Conservation (phyloP, 2,113 vertebrate species). For the Sphaerodactylus townsendi region DNA sequence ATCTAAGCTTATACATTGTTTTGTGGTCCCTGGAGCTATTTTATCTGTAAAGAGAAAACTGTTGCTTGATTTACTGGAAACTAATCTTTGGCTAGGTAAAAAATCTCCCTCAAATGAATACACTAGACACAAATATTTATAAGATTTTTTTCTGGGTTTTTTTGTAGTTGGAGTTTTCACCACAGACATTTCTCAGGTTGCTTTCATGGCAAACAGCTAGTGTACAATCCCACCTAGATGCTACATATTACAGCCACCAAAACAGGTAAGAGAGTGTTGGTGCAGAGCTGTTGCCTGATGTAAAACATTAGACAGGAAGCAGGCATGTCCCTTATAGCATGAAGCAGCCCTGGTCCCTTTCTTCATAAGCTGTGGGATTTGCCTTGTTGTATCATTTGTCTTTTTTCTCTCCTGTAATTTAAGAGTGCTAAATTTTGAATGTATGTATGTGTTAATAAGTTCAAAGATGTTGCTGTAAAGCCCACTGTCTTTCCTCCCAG, state of each 20-base stretch:
- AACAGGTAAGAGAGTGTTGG: conserved; percentile 86
- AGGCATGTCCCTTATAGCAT: conserved; percentile 30
- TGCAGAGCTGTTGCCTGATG: conserved; percentile 12
- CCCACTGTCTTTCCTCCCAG: not conserved
- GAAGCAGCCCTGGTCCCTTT: conserved; percentile 44
- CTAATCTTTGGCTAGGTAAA: conserved; percentile 6
- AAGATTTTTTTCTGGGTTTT: conserved; percentile 63
- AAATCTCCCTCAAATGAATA: not conserved
- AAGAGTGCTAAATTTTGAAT: not conserved
- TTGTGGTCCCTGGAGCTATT: not conserved
- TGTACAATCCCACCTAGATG: conserved; percentile 97
- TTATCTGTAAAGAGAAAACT: not conserved
- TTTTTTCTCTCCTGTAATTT: conserved; percentile 28
- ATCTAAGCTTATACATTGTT: not conserved
- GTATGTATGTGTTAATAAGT: not conserved
- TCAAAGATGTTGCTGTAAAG: not conserved
- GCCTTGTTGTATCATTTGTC: conserved; percentile 25
- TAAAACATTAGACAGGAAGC: conserved; percentile 25
- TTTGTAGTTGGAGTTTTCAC: conserved; percentile 77
- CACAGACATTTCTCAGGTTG: conserved; percentile 98
- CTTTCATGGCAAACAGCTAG: conserved; percentile 98
- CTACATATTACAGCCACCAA: conserved; percentile 98
- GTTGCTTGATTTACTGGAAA: not conserved
- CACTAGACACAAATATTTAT: conserved; percentile 6
- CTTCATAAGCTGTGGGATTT: conserved; percentile 13